Evolutionary conservation across 2,113 vertebrate species (phyloP).

Genomic region (Dipodomys merriami): DNA sequence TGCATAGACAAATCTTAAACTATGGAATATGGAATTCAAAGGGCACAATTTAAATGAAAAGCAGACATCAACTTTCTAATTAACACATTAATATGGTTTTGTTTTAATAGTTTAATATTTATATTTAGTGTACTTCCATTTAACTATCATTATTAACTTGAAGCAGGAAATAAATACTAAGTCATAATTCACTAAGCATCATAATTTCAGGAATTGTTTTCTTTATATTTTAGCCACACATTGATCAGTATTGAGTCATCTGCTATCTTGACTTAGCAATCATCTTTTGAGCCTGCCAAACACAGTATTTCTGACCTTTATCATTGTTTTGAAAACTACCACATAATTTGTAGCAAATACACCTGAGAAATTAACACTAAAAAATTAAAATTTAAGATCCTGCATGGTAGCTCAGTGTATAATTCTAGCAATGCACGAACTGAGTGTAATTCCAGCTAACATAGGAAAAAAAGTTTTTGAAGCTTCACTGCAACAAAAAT

Average conservation of each 20-base stretch:
- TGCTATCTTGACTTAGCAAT: not conserved
- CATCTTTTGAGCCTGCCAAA: not conserved
- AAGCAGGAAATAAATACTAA: not conserved
- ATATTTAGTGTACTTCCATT: not conserved
- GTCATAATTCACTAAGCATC: not conserved
- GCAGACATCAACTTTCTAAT: not conserved
- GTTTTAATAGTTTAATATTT: slow-evolving; percentile 2
- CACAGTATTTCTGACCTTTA: not conserved
- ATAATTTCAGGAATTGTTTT: slow-evolving; percentile 12
- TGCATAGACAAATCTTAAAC: not conserved
- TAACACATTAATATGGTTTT: not conserved
- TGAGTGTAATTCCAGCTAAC: no score
- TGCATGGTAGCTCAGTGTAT: no score
- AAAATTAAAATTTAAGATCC: no score
- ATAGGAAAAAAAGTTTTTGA: no score
- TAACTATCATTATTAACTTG: not conserved
- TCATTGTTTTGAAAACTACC: not conserved
- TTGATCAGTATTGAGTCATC: not conserved
- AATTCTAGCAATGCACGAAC: no score
- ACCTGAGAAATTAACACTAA: slow-evolving; percentile 11
- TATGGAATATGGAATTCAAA: not conserved
- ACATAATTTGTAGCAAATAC: not conserved
- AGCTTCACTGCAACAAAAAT: no score
- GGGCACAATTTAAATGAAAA: slow-evolving; percentile 41
- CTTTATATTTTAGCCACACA: no score